Evolutionary conservation across 2,797 vertebrate genomes (phyloP), one percentile per base, ranked within the genome.

Genomic region (Ammospiza maritima): DNA sequence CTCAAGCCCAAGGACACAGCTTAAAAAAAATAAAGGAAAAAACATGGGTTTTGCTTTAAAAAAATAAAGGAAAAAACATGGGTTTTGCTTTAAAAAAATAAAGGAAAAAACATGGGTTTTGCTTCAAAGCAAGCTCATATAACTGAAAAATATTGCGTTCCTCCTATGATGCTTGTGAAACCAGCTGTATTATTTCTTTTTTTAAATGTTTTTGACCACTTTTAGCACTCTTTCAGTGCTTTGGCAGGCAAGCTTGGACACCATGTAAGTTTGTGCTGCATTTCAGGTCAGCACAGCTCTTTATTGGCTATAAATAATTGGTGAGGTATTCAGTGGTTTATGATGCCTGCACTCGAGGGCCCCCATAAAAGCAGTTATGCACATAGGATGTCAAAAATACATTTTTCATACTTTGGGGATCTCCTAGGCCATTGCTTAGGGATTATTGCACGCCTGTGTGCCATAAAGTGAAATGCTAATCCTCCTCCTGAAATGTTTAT

Each of bases 271-370:
- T 77, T 84, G 66, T 91, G 60, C 44, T 84, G 38, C 32, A 53
- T 56, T 56, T 87, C 47, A 58, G 65, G 40, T 94, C 69, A 81
- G 15, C 56, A 11, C 38, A 27, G 54, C 45, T 64, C 50, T 89
- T 81, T 88, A 83, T 56, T 85, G 65, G 32, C 82, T 26, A 50
- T 91, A 89, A 88, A 91, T 94, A 36, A 79, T 82, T 82, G 67
- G 62, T 75, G 76, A 57, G 51, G 13, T 56, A 7, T 36, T 79
- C 51, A 6, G 74, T 75, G 71, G 14, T 76, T 96, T 95, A 75
- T 0, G 10, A 17, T 2, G 27, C 70, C 81, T 78, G 80, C n/a
- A n/a, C 74, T 79, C 17, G 2, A 73, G 79, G 47, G 48, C 62
- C 58, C 23, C 48, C 40, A 56, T 88, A 86, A 91, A 91, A 70